These are phyloP conservation scores for Zingel zingel DNA, from an alignment of 2,113 vertebrate genomes.

Conservation along the genomic window DNA sequence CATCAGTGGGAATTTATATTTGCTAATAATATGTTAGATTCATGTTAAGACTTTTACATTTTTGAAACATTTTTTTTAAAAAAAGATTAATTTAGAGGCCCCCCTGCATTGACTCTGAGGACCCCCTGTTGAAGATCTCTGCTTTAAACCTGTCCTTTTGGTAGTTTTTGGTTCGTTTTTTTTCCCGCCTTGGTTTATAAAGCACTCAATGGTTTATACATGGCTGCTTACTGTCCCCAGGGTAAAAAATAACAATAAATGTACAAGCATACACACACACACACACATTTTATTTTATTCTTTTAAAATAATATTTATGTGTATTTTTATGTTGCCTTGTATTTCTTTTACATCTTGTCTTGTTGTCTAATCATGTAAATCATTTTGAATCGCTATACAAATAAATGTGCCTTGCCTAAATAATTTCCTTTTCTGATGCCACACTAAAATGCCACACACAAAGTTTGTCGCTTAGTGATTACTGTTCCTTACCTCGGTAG, in stretches of 20 bases:
- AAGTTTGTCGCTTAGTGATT: background rate
- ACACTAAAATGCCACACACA: background rate
- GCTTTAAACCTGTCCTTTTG: background rate
- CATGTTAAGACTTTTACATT: too few species aligned
- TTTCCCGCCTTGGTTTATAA: background rate
- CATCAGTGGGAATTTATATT: too few species aligned
- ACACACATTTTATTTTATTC: background rate
- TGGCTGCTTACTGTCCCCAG: background rate
- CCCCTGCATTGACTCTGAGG: too few species aligned
- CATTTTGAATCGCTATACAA: background rate
- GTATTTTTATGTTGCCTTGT: background rate
- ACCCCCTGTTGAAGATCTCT: too few species aligned
- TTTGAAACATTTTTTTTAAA: too few species aligned
- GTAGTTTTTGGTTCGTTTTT: background rate
- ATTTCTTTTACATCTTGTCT: background rate
- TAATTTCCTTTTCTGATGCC: background rate
- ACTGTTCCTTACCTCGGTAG: constrained; percentile 90
- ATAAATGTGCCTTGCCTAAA: too few species aligned
- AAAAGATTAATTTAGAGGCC: too few species aligned
- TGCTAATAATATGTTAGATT: too few species aligned
- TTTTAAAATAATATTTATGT: background rate
- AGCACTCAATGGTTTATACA: background rate
- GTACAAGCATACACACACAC: too few species aligned
- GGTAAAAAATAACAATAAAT: background rate
- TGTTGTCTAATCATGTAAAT: background rate